Evolutionary conservation across 2,888 invertebrate genomes (phyloP), one percentile per base, ranked within the genome.

Genomic region (Myopa tessellatipennis): DNA sequence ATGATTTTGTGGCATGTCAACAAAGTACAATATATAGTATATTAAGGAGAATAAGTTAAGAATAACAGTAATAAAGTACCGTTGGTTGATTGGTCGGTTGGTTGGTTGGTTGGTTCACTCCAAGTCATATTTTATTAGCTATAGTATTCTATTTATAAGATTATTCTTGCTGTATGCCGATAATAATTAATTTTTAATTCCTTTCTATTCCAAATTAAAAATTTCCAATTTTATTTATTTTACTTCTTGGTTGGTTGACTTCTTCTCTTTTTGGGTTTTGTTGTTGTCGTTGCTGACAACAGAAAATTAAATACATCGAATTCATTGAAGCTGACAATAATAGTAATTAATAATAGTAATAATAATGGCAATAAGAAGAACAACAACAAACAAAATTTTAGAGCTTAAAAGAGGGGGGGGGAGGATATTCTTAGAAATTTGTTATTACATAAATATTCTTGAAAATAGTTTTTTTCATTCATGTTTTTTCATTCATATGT

Each of bases 1-100:
- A 69, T 18, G 38, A 18, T 36, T 45, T 45, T 73, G 73, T 73
- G 63, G 73, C 73, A 73, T 73, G 73, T 73, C 73, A 61, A 45
- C 26, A 61, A 61, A 72, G 50, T 61, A 69, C 8, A 50, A 40
- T 52, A 72, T 60, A 58, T 10, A 26, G 26, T 45, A 3, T 10
- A 4, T 45, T 45, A 45, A 26, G 26, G 26, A 26, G 34, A 18
- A 18, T 68, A 40, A 69, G 50, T 12, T 10, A 40, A 45, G 14
- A 69, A 18, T 69, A 67, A 38, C 4, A 67, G n/a, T 38, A 40
- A 7, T 34, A 45, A 45, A 45, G 6, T 45, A 45, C 45, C 45
- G 45, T 45, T 10, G 45, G 45, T 45, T 45, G 45, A 10, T 10
- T 45, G 36, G 18, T 63, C 18, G 34, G 45, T 45, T 45, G 45